Base-by-base conservation (phyloP, 2,113 vertebrate genomes). In the Strix aluco region DNA sequence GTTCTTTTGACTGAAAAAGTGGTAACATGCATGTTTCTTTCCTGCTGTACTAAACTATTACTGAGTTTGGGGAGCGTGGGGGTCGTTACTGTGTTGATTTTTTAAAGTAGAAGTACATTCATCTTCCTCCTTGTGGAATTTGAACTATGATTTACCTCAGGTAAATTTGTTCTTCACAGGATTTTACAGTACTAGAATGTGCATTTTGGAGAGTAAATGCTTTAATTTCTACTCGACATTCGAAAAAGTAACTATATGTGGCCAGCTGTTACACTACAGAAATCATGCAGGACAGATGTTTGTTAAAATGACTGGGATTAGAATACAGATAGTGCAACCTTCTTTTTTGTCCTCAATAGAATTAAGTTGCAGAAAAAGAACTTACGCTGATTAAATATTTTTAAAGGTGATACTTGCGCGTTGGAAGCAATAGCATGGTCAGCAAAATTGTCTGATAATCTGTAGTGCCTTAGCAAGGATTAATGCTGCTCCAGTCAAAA, bases 391-490 rank as follows among this genome's bases (percentile, higher is more conserved):
- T 96, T 77, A 71, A 90, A 87, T 90, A 44, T 42, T 26, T 92
- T 86, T 61, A 17, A 52, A 94, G 61, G 2, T 57, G 80, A 61
- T 61, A 13, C 17, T 54, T 81, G 72, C 32, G 94, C 30, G 29
- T 26, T 8, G 40, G 52, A 26, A 73, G 69, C 62, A 44, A 40
- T 4, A 81, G 47, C 59, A 72, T 21, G 47, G 26, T 47, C 92
- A 84, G 90, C 88, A 93, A 16, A 72, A 42, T 5, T 78, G 18
- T 71, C 86, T 86, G 59, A 46, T 91, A 91, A 94, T 94, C 91
- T 81, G 9, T 9, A 61, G 69, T 81, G 52, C 88, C 40, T 71
- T 55, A 69, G 83, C 14, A 49, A 23, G 40, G 88, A 95, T 96
- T 96, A 90, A 29, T 19, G 47, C 58, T 74, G 67, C 63, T 81